Evolutionary conservation across 2,888 invertebrate genomes (phyloP).

Genomic region (Trichopoda pennipes): DNA sequence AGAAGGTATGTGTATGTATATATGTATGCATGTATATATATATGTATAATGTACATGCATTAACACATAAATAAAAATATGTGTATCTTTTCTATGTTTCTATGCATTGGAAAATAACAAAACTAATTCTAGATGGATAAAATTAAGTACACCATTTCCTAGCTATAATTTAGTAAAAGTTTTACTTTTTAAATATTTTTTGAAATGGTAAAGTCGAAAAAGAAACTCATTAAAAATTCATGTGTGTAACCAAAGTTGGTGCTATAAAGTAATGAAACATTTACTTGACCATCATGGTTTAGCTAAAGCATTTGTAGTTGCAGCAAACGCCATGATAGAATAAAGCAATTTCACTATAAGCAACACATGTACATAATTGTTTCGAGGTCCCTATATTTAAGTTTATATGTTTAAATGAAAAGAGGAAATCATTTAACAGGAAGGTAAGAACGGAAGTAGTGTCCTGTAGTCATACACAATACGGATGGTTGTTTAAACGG

Average conservation of each 20-base stretch:
- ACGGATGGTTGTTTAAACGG: conserved; percentile 59
- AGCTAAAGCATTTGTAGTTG: conserved; percentile 23
- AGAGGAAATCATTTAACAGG: conserved; percentile 63
- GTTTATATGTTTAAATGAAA: conserved; percentile 14
- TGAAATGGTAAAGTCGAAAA: conserved; percentile 47
- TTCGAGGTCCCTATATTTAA: neutral
- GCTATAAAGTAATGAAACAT: conserved; percentile 61
- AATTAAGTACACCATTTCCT: conserved; percentile 36
- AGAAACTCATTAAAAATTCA: conserved; percentile 64
- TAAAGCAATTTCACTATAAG: conserved; percentile 41
- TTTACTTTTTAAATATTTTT: neutral
- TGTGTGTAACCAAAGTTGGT: conserved; percentile 45
- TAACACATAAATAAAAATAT: conserved; percentile 34
- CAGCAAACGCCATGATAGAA: conserved; percentile 27
- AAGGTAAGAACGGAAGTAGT: conserved; percentile 62
- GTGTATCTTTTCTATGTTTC: conserved; percentile 24
- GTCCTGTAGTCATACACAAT: conserved; percentile 65
- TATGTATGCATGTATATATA: neutral
- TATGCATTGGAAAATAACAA: conserved; percentile 46
- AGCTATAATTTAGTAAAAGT: neutral
- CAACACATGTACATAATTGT: conserved; percentile 37
- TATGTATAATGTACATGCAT: neutral
- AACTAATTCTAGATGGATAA: conserved; percentile 10
- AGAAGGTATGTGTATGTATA: neutral
- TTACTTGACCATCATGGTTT: conserved; percentile 29